These are phyloP conservation scores for Neostethus bicornis DNA, from an alignment of 2,797 vertebrate species.

Conservation along the genomic window DNA sequence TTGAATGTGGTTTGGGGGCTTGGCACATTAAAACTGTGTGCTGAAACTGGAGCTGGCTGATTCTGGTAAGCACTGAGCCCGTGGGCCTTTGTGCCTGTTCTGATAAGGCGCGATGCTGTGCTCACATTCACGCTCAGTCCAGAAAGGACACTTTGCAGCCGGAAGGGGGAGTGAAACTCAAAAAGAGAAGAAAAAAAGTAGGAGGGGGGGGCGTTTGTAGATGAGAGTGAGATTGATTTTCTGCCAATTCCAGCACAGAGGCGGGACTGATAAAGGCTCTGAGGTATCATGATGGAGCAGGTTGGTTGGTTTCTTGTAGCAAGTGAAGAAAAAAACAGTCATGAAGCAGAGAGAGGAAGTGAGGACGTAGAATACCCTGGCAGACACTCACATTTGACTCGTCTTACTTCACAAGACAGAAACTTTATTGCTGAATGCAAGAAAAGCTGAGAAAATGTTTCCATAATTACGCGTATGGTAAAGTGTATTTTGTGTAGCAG, in stretches of 20 bases:
- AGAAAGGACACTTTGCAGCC: slow-evolving; percentile 65
- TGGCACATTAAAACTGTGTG: slow-evolving; percentile 48
- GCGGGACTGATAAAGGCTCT: slow-evolving; percentile 46
- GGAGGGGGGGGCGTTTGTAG: slow-evolving; percentile 16
- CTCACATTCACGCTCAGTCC: slow-evolving; percentile 58
- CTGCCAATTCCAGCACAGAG: slow-evolving; percentile 66
- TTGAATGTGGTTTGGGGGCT: slow-evolving; percentile 38
- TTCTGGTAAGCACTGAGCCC: slow-evolving; percentile 70
- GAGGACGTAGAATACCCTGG: slow-evolving; percentile 37
- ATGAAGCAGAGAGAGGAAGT: slow-evolving; percentile 47
- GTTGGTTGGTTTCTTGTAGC: slow-evolving; percentile 57
- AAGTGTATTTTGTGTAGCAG: too few relatives aligned
- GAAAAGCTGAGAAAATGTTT: too few relatives aligned
- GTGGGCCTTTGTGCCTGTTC: slow-evolving; percentile 67
- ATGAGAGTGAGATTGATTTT: slow-evolving; percentile 70
- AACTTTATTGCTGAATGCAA: too few relatives aligned
- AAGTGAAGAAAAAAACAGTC: slow-evolving; percentile 25
- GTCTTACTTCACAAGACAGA: slow-evolving; percentile 17
- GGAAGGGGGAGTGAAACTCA: slow-evolving; percentile 62
- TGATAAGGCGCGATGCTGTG: slow-evolving; percentile 66
- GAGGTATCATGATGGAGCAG: slow-evolving; percentile 63
- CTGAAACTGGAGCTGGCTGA: slow-evolving; percentile 69
- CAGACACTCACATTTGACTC: slow-evolving; percentile 21
- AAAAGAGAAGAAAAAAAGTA: slow-evolving; percentile 25
- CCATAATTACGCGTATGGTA: too few relatives aligned